Conservation (phyloP, 2,113 vertebrate species). For the Orthonyx spaldingii region DNA sequence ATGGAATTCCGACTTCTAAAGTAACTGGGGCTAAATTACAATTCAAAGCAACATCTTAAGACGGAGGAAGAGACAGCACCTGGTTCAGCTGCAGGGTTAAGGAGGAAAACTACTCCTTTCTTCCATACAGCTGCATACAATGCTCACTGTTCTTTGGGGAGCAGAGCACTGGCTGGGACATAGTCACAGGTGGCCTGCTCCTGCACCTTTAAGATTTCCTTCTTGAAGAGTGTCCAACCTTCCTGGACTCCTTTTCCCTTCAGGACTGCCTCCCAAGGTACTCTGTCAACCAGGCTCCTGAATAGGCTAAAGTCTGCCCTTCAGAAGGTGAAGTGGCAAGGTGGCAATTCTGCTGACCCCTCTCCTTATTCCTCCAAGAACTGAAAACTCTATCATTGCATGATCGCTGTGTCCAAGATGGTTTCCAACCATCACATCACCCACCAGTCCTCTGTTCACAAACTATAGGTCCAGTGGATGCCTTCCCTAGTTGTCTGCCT, state of each 20-base stretch:
- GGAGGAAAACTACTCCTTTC: not conserved
- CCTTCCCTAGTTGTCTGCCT: not conserved
- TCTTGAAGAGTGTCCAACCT: not conserved
- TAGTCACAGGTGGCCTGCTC: not conserved
- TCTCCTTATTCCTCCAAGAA: not conserved
- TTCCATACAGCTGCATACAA: not conserved
- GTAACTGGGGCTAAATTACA: not conserved
- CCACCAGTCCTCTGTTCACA: not conserved
- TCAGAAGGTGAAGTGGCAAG: not conserved
- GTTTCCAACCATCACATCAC: not conserved
- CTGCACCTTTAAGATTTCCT: not conserved
- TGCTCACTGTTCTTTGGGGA: not conserved
- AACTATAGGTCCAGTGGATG: not conserved
- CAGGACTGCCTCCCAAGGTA: not conserved
- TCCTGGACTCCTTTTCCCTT: not conserved
- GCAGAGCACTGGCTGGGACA: not conserved
- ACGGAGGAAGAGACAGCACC: not conserved
- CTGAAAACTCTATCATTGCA: not conserved
- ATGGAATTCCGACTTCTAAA: not conserved
- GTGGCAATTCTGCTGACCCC: not conserved
- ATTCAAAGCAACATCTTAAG: not conserved
- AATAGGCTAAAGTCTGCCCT: not conserved
- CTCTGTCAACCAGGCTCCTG: not conserved
- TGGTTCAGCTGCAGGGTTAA: not conserved
- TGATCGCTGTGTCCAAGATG: accelerated